Evolutionary conservation across 2,797 vertebrate genomes (phyloP), one percentile per base, ranked within the genome.

Genomic region (Threskiornis aethiopicus): DNA sequence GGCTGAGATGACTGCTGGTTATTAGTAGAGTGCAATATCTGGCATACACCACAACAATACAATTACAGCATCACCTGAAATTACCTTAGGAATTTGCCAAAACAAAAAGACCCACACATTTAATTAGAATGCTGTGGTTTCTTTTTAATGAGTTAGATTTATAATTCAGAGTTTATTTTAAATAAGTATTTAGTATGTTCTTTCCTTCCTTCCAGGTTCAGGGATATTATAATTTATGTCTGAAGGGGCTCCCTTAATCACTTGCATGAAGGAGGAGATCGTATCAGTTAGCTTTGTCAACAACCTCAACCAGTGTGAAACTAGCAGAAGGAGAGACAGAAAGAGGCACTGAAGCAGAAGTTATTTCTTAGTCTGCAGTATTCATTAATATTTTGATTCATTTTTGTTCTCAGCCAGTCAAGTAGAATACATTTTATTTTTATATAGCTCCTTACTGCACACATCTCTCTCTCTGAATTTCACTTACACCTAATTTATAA

Each of bases 351-450:
- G 88, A 89, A 93, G 81, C 92, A 84, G 89, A 93, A 89, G 47
- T 76, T 80, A 93, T 96, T 89, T 96, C 89, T 94, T 84, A 64
- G 78, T 90, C 84, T 84, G 84, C 70, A 49, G 51, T 80, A 87
- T 73, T 94, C 55, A 84, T 96, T 93, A 93, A 62, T 90, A 84
- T 73, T 93, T 93, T 89, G 62, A 95, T 87, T 93, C 24, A 87
- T 95, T 96, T 95, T 90, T 95, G 58, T 94, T 90, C 95, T 93
- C 66, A 80, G 39, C 11, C 39, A 79, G 77, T 95, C 1, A 0
- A 89, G 78, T 82, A 87, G 77, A 92, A 94, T 79, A 37, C 33
- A 82, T 94, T 96, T 96, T 51, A 84, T 93, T 95, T 94, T 91
- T 78, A 81, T 78, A 49, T 41, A 65, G 29, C 33, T 93, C 89